Conservation (phyloP, 1,140 invertebrate genomes). For the Antheraea pernyi region DNA sequence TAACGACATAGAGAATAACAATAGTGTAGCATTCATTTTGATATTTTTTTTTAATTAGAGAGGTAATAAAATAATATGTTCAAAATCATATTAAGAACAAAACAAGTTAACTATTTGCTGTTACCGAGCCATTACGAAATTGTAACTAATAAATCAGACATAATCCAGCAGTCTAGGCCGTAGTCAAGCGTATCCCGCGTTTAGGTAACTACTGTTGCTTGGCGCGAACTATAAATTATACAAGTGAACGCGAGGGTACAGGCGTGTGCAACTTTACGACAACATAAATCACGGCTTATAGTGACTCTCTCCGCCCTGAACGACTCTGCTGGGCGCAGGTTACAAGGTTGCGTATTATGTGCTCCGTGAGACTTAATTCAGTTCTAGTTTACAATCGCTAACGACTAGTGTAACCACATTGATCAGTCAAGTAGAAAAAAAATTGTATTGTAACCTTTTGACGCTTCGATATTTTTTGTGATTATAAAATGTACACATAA, state of each 20-base stretch:
- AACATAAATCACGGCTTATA: slow-evolving; percentile 62
- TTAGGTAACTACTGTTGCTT: slow-evolving; percentile 21
- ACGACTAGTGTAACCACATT: too few relatives aligned
- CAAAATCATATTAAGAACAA: too few relatives aligned
- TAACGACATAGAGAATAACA: too few relatives aligned
- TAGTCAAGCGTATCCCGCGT: slow-evolving; percentile 53
- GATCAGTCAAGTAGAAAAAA: too few relatives aligned
- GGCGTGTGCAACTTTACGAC: slow-evolving; percentile 69
- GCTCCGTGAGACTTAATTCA: slow-evolving; percentile 24
- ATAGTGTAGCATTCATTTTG: too few relatives aligned
- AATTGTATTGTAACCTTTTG: too few relatives aligned
- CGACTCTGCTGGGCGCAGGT: slow-evolving; percentile 23
- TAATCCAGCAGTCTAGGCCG: slow-evolving; percentile 51
- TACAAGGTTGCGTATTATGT: slow-evolving; percentile 32
- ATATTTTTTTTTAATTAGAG: too few relatives aligned
- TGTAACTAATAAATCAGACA: slow-evolving; percentile 44
- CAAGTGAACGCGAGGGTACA: slow-evolving; percentile 71
- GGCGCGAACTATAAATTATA: slow-evolving; percentile 64
- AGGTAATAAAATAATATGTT: too few relatives aligned
- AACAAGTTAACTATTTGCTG: too few relatives aligned
- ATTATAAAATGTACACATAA: too few relatives aligned
- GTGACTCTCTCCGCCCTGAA: slow-evolving; percentile 48
- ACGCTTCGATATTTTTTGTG: too few relatives aligned
- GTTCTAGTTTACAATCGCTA: slow-evolving; percentile 12
- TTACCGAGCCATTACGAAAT: neutral